phyloP scores from a whole-genome alignment of 2,113 vertebrate genomes.

The Actinemys pallida region DNA sequence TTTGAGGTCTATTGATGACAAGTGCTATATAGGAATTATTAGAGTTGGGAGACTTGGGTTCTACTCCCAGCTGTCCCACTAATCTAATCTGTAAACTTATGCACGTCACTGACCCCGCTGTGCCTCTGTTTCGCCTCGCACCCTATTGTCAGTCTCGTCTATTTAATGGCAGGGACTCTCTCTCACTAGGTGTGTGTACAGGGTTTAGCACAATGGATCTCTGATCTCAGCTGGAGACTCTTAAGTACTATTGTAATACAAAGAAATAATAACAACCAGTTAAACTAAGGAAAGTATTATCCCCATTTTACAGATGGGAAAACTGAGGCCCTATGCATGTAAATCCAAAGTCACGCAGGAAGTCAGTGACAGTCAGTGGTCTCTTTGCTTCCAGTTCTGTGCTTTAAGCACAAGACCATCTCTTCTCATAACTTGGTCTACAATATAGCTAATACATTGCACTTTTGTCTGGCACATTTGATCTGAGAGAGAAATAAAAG shows the following conservation, averaged over 20 bases:
- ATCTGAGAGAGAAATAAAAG: neutral
- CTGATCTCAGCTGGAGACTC: slow-evolving; percentile 45
- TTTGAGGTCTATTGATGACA: neutral
- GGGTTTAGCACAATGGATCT: slow-evolving; percentile 26
- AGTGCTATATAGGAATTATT: neutral
- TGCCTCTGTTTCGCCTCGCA: neutral
- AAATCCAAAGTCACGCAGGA: neutral
- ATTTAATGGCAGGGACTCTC: slow-evolving; percentile 40
- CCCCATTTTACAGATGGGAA: neutral
- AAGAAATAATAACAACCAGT: neutral
- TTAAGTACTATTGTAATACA: neutral
- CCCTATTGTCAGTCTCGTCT: slow-evolving; percentile 58
- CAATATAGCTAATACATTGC: neutral
- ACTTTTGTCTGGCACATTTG: neutral
- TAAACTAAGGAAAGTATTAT: neutral
- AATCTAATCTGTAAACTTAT: neutral
- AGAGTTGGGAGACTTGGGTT: neutral
- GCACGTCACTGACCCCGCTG: neutral
- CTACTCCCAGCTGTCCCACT: neutral
- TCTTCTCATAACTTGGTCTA: neutral
- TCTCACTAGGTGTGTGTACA: slow-evolving; percentile 3
- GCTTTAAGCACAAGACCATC: neutral
- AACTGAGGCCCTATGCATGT: neutral
- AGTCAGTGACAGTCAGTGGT: neutral
- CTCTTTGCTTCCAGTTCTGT: neutral